Evolutionary conservation across 2,888 invertebrate species (phyloP).

Genomic region (Blastobasis adustella): DNA sequence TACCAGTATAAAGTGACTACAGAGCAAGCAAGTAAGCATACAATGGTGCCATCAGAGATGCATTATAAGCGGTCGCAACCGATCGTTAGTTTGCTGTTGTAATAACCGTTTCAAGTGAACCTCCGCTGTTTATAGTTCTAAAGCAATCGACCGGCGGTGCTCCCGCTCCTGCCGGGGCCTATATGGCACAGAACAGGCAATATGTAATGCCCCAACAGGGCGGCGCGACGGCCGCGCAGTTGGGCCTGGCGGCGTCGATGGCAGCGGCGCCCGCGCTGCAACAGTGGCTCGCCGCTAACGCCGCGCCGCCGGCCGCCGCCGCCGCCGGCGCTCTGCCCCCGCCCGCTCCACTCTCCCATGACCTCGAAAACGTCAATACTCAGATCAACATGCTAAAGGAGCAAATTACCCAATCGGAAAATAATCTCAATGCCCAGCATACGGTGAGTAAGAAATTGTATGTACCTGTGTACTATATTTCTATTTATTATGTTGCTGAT

Average conservation of each 20-base stretch:
- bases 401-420: constrained; percentile 96
- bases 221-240: constrained; percentile 72
- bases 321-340: constrained; percentile 1
- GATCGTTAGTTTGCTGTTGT: constrained; percentile 57
- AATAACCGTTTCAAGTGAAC: constrained; percentile 69
- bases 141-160: constrained; percentile 79
- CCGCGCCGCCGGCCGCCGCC: constrained; percentile 21
- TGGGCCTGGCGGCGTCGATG: constrained; percentile 70
- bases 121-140: constrained; percentile 81
- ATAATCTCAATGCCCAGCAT: constrained; percentile 96
- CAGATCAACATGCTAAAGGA: constrained; percentile 91
- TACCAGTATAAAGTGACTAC: constrained; percentile 97
- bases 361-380: constrained; percentile 77
- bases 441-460: constrained; percentile 73
- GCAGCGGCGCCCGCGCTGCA: constrained; percentile 63
- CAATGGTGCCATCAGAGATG: constrained; percentile 46
- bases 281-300: constrained; percentile 64
- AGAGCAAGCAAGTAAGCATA: constrained; percentile 92
- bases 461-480: no score
- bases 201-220: constrained; percentile 75
- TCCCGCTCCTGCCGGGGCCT: constrained; percentile 68
- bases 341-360: constrained; percentile 34
- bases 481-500: no score
- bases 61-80: constrained; percentile 44
- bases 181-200: constrained; percentile 75